Evolutionary conservation across 2,113 vertebrate species (phyloP), one percentile per base, ranked within the genome.

Genomic region (Triplophysa rosa): DNA sequence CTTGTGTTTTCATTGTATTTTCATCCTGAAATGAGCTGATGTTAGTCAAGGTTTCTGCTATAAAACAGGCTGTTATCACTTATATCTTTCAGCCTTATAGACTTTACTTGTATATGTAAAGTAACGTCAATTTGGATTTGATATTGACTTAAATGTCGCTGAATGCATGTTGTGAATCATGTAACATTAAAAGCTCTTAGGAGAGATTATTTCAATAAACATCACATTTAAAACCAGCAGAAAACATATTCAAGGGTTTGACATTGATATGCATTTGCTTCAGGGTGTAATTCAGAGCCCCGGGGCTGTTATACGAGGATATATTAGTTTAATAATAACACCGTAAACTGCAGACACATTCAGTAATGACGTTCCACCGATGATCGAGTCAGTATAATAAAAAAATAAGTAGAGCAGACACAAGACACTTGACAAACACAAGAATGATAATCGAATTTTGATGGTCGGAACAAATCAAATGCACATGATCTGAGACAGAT

Each of bases 281-380:
- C 52, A 37, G 52, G 68, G 26, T 71, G 68, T 37, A 21, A 21
- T 71, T 58, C 2, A 71, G 11, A 58, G 68, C 68, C 68, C 49
- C 13, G 17, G 54, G 12, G 10, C 26, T 17, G 8, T 13, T 4
- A 56, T 1, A 58, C 12, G 47, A 70, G 52, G 67, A 69, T 29
- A 69, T 47, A 69, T 26, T 9, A 29, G 45, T 19, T 69, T 52
- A 70, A 70, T 52, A 70, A 70, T 29, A 70, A 5, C 6, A 14
- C 67, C 2, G 23, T 24, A 24, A 45, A 67, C 14, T 49, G 21
- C 21, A 26, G 6, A 24, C 23, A 52, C 23, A 19, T 69, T 69
- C 24, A 8, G 3, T 29, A 52, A 69, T 0, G 47, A 29, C 1
- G 24, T 69, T 19, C 19, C 9, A 47, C 42, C 14, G 67, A 54